phyloP scores from a whole-genome alignment of 2,113 vertebrate species.

The Macroglossus sobrinus region DNA sequence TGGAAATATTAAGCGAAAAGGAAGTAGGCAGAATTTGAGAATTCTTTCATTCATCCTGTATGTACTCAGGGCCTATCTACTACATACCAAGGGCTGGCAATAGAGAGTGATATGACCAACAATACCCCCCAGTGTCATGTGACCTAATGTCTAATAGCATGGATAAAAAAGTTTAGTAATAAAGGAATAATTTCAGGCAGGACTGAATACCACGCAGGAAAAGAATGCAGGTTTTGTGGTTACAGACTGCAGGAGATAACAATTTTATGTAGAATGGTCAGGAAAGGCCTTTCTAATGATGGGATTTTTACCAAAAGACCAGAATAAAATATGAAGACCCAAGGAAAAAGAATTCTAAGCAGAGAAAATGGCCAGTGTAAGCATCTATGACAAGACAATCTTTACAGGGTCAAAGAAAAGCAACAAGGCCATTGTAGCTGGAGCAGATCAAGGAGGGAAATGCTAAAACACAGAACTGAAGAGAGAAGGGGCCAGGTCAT shows the following conservation, averaged over 20 bases:
- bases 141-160: neutral
- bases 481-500: neutral
- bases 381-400: neutral
- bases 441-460: neutral
- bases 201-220: neutral
- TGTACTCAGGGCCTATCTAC: neutral
- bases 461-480: neutral
- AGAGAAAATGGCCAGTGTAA: neutral
- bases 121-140: no score
- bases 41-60: neutral
- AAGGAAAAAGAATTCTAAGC: neutral
- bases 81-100: neutral
- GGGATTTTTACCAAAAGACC: neutral
- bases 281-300: neutral
- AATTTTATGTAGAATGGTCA: neutral
- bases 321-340: neutral
- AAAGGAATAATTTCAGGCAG: neutral
- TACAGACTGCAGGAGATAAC: neutral
- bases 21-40: neutral
- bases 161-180: neutral
- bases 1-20: neutral
- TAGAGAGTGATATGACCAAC: neutral
- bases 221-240: neutral
- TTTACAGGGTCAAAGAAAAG: neutral
- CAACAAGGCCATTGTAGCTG: neutral